Base-by-base conservation (phyloP, 1,140 invertebrate genomes). In the Ephestia elutella region DNA sequence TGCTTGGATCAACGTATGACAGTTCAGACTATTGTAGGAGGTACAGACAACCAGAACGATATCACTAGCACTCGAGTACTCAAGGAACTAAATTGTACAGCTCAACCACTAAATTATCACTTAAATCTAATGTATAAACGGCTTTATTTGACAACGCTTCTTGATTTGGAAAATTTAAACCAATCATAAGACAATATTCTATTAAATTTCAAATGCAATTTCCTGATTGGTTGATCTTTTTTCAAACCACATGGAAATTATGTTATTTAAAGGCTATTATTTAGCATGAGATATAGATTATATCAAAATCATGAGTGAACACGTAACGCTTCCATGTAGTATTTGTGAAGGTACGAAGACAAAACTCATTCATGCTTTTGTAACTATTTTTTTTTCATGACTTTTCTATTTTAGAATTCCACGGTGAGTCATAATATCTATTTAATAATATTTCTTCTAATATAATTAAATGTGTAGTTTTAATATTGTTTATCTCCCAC, bases 1-100 rank as follows among this genome's bases (percentile, higher is more conserved):
- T 92, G 92, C 91, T 92, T 82, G 90, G 90, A 80, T 84, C 90
- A 59, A 89, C 89, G 82, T 90, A 91, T 89, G 91, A 92, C 80
- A 90, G 89, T 88, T 82, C 88, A 83, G 90, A 90, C 71, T 91
- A 91, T 79, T 82, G 81, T 68, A n/a, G n/a, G 91, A 93, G 91
- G 92, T 92, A 67, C 50, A 53, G 30, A 56, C 9, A 19, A 56
- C 11, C 18, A 28, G 44, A 17, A 17, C n/a, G 55, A 13, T 28
- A 49, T 20, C 20, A 57, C n/a, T 57, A 25, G 44, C 56, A 57
- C 56, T n/a, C 13, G 15, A 57, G 18, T 56, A 25, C 21, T 53
- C 13, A 35, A 30, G 30, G 59, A 25, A 60, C 59, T 56, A 49
- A 60, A 61, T 49, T 48, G 9, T 50, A 10, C 48, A 44, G 51